Conservation (phyloP, 2,113 vertebrate species). For the Menidia beryllina region DNA sequence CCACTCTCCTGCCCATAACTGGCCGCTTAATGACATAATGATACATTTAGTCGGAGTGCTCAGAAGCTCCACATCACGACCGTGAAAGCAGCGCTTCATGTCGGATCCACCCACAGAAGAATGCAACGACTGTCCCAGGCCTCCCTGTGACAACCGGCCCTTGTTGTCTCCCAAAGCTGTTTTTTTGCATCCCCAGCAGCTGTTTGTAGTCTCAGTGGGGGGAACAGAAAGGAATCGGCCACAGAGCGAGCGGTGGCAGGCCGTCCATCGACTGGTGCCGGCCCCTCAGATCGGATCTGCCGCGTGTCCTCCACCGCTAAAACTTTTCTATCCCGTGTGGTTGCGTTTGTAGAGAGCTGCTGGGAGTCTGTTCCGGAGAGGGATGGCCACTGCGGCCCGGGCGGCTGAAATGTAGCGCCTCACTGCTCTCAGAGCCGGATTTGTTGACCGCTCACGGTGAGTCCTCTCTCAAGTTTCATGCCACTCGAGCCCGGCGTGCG, state of each 20-base stretch:
- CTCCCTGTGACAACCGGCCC: conserved; percentile 32
- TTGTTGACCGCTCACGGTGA: conserved; percentile 74
- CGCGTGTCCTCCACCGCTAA: conserved; percentile 26
- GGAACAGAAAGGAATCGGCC: conserved; percentile 42
- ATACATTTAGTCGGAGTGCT: conserved; percentile 53
- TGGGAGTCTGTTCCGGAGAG: conserved; percentile 50
- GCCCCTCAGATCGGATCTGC: conserved; percentile 28
- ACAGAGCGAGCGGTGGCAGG: conserved; percentile 25
- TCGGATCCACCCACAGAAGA: conserved; percentile 42
- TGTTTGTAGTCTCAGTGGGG: conserved; percentile 47
- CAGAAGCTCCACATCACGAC: conserved; percentile 17
- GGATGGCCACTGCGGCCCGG: conserved; percentile 51
- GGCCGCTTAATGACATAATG: conserved; percentile 55
- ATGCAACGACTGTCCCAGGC: conserved; percentile 53
- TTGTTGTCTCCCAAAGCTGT: conserved; percentile 24
- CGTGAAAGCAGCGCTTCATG: conserved; percentile 56
- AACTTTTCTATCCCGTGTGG: conserved; percentile 31
- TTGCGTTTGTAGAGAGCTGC: conserved; percentile 59
- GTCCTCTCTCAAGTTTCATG: conserved; percentile 47
- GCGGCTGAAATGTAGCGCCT: conserved; percentile 66
- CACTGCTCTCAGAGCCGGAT: conserved; percentile 63
- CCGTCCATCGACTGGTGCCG: conserved; percentile 1
- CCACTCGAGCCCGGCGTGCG: conserved; percentile 7
- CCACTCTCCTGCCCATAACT: conserved; percentile 5
- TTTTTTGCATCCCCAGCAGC: conserved; percentile 32